Evolutionary conservation across 2,797 vertebrate genomes (phyloP).

Genomic region (Syndactyla subalaris): DNA sequence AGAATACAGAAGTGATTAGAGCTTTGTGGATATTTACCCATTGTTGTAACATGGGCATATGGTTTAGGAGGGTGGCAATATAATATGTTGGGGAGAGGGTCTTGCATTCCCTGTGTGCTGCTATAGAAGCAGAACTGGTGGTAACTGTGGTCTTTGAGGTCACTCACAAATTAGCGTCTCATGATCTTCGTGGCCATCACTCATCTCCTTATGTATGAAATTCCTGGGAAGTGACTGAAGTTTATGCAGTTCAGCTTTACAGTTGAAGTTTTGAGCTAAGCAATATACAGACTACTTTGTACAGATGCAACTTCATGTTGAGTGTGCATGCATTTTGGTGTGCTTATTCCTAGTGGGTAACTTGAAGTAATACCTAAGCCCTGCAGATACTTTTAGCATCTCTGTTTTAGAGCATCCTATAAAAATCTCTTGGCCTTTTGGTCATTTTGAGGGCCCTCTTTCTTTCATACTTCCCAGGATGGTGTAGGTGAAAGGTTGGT

Average conservation of each 20-base stretch:
- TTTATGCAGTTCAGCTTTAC: not conserved
- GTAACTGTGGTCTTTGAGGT: not conserved
- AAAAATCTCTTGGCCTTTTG: not conserved
- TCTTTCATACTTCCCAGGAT: not conserved
- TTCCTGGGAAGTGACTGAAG: not conserved
- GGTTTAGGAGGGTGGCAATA: not conserved
- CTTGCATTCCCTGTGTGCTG: accelerated
- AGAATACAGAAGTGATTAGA: not conserved
- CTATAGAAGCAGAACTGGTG: not conserved
- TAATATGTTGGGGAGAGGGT: accelerated
- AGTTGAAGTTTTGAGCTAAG: not conserved
- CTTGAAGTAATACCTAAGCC: not conserved
- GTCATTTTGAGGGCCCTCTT: not conserved
- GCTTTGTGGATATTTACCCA: not conserved
- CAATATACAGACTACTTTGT: not conserved
- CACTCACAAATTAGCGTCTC: not conserved
- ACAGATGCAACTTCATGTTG: not conserved
- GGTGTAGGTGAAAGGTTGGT: accelerated
- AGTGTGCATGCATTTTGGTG: not conserved
- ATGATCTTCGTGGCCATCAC: not conserved
- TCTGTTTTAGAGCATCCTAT: not conserved
- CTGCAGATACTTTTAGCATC: not conserved
- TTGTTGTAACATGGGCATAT: not conserved
- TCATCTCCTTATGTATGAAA: not conserved
- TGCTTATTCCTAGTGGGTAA: not conserved